Conservation (phyloP, 1,140 invertebrate genomes). For the Bradynema listronoti region DNA sequence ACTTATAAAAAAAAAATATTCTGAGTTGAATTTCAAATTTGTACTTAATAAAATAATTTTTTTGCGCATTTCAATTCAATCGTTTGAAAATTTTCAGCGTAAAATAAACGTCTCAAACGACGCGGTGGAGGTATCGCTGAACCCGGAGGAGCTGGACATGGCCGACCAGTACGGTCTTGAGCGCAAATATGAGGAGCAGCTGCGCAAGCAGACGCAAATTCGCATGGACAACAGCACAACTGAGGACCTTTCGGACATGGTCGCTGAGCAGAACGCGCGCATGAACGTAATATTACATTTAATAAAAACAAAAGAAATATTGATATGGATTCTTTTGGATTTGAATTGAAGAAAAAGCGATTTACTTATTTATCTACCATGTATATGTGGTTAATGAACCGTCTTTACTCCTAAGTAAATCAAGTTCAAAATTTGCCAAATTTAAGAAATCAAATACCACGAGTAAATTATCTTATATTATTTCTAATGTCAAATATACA, state of each 20-base stretch:
- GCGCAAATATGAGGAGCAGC: constrained; percentile 79
- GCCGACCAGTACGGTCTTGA: constrained; percentile 87
- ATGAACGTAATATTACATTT: neutral
- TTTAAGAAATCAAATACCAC: too few relatives aligned
- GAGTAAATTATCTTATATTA: too few relatives aligned
- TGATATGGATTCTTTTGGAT: too few relatives aligned
- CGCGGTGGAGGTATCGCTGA: constrained; percentile 80
- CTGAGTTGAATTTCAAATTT: neutral
- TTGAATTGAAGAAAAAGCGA: too few relatives aligned
- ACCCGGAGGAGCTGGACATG: constrained; percentile 91
- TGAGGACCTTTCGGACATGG: constrained; percentile 97
- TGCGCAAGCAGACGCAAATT: constrained; percentile 63
- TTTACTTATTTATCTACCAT: too few relatives aligned
- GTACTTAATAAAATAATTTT: neutral
- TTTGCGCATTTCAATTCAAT: constrained; percentile 5
- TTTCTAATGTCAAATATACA: too few relatives aligned
- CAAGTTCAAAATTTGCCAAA: too few relatives aligned
- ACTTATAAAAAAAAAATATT: too few relatives aligned
- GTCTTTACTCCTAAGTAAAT: too few relatives aligned
- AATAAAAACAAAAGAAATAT: too few relatives aligned
- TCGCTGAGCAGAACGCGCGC: constrained; percentile 72
- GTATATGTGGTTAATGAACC: too few relatives aligned
- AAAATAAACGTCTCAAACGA: constrained; percentile 51
- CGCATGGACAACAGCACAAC: constrained; percentile 65
- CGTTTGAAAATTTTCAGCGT: constrained; percentile 20